Conservation (phyloP, 92 coral and sea anemone species). For the Blastomussa wellsi region DNA sequence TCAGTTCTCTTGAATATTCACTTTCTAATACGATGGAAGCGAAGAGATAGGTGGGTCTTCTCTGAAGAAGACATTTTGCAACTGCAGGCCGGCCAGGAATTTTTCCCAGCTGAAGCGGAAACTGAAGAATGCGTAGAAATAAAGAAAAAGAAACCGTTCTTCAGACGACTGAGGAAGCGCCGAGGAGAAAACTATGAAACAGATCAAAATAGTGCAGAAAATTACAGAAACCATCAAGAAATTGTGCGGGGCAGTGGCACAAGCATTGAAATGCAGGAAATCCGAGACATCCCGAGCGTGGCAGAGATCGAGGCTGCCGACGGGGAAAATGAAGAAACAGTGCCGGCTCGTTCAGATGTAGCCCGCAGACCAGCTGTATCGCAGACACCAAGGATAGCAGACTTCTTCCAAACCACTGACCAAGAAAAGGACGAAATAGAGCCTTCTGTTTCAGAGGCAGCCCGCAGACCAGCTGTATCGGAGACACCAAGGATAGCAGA, state of each 20-base stretch:
- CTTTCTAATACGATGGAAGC: conserved; percentile 22
- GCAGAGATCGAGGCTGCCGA: conserved; percentile 6
- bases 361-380: background rate
- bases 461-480: background rate
- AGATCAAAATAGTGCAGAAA: background rate
- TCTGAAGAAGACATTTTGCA: conserved; percentile 21
- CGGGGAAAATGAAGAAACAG: background rate
- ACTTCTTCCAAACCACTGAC: background rate
- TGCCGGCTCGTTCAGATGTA: background rate
- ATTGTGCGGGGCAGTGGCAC: background rate
- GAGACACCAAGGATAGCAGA: background rate
- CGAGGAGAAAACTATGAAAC: background rate
- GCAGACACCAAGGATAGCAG: background rate
- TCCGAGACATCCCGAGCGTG: background rate
- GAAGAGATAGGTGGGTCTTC: conserved; percentile 6
- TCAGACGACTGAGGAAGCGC: conserved; percentile 6
- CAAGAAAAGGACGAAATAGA: background rate
- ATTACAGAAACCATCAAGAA: background rate
- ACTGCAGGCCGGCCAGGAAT: background rate
- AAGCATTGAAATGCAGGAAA: conserved; percentile 26
- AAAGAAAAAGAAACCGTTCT: conserved; percentile 18
- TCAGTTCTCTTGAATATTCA: conserved; percentile 30
- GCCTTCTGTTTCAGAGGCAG: background rate
- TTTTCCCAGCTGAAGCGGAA: background rate
- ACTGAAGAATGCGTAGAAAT: conserved; percentile 1